phyloP scores from a whole-genome alignment of 2,797 vertebrate genomes.

The Gymnopithys bicolor region DNA sequence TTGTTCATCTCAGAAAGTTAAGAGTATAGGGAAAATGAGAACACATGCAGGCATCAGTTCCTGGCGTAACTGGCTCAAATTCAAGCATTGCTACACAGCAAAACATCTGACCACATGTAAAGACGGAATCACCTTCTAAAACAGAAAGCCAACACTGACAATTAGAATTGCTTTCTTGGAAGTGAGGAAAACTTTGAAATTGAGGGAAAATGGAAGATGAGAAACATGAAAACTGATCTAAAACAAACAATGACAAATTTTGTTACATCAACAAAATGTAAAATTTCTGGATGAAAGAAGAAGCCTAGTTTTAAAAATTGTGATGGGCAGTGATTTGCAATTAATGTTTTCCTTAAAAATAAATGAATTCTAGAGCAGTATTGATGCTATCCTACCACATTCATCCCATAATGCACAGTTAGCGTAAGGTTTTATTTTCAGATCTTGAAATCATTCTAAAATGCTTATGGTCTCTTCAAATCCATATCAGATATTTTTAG shows the following conservation, averaged over 20 bases:
- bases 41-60: neutral
- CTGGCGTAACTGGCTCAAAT: neutral
- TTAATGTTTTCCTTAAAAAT: neutral
- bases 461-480: neutral
- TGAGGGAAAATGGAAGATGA: neutral
- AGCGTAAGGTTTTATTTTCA: neutral
- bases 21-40: neutral
- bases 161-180: neutral
- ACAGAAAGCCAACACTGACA: neutral
- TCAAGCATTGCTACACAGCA: neutral
- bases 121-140: neutral
- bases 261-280: neutral
- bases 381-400: neutral
- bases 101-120: neutral
- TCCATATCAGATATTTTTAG: neutral
- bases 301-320: neutral
- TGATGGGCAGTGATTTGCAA: neutral
- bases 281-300: neutral
- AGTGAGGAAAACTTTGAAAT: neutral
- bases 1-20: neutral
- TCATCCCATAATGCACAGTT: neutral
- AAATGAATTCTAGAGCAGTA: neutral
- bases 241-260: neutral
- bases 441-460: neutral
- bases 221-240: neutral